Conservation (phyloP, 2,797 vertebrate genomes). For the Sebastes taczanowskii region DNA sequence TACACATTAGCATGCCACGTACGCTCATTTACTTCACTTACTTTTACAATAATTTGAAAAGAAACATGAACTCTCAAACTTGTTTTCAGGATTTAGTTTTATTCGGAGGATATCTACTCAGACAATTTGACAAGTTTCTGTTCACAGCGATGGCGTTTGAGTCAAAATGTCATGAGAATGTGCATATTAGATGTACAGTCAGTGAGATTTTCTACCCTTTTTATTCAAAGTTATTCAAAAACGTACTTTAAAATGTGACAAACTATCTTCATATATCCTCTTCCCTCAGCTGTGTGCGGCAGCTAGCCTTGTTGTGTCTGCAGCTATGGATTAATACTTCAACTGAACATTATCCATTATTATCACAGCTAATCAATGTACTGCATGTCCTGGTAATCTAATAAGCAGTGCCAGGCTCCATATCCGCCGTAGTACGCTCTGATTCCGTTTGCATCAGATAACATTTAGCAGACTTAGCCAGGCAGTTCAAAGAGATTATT, state of each 20-base stretch:
- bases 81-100: background rate
- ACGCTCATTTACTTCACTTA: background rate
- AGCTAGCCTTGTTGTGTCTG: conserved; percentile 32
- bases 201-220: background rate
- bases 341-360: conserved; percentile 52
- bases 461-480: conserved; percentile 40
- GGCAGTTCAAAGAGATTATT: conserved; percentile 31
- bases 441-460: conserved; percentile 51
- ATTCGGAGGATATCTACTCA: background rate
- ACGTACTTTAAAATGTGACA: background rate
- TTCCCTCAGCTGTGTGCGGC: background rate
- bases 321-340: conserved; percentile 41
- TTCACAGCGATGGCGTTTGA: background rate
- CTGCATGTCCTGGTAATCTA: conserved; percentile 48
- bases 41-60: background rate
- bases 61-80: background rate
- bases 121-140: background rate
- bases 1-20: background rate
- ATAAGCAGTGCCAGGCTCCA: conserved; percentile 38
- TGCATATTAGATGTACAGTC: background rate
- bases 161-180: background rate
- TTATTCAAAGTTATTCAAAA: background rate
- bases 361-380: conserved; percentile 55
- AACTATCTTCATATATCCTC: background rate
- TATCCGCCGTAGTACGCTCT: conserved; percentile 9